These are phyloP conservation scores for Paramuricea clavata DNA, from an alignment of 92 coral and sea anemone genomes.

Conservation along the genomic window DNA sequence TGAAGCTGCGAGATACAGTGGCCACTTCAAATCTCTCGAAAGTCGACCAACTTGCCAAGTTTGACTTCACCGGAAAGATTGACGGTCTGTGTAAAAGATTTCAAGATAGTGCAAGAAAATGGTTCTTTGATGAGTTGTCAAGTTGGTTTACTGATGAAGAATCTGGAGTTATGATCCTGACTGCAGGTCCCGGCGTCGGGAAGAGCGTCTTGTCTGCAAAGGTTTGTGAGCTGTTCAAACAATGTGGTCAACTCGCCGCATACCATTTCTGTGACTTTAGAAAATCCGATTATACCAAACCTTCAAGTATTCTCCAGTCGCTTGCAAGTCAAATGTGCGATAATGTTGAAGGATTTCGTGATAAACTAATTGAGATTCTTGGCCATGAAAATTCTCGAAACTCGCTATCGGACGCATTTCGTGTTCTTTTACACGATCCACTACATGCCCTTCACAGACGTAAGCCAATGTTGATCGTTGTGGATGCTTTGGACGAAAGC, in stretches of 20 bases:
- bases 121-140: constrained; percentile 27
- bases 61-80: constrained; percentile 46
- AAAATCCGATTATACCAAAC: constrained; percentile 38
- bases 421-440: constrained; percentile 30
- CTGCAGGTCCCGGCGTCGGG: constrained; percentile 54
- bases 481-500: constrained; percentile 35
- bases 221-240: constrained; percentile 26
- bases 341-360: constrained; percentile 11
- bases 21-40: background rate
- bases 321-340: constrained; percentile 54
- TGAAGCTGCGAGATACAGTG: background rate
- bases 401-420: constrained; percentile 16
- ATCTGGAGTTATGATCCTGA: constrained; percentile 8
- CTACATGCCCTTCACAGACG: background rate
- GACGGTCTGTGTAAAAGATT: constrained; percentile 26
- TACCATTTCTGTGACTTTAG: constrained; percentile 43
- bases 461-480: background rate
- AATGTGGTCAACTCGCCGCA: constrained; percentile 24
- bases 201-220: constrained; percentile 53
- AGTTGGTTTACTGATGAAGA: constrained; percentile 24
- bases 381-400: background rate
- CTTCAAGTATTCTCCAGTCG: constrained; percentile 42
- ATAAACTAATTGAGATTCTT: constrained; percentile 7
- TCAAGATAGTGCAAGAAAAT: constrained; percentile 44
- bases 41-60: constrained; percentile 6